Percentiles rank a stretch among this genome's conserved stretches.
phyloP scores from a whole-genome alignment of 2,888 invertebrate genomes.

The Cerceris ruficornis region DNA sequence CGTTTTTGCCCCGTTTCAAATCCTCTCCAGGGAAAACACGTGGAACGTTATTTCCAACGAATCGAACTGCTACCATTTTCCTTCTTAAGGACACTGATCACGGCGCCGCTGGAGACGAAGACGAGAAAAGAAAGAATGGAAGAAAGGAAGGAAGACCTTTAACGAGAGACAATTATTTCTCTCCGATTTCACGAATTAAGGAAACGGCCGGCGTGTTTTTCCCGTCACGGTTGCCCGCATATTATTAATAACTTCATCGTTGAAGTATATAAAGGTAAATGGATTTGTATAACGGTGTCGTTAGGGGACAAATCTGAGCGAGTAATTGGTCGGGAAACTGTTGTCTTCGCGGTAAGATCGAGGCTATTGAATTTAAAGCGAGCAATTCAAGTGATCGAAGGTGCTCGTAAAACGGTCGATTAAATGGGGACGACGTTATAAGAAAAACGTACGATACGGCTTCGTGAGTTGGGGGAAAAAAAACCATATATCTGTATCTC shows the following conservation, averaged over 20 bases:
- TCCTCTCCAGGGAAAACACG: not conserved
- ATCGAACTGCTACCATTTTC: not conserved
- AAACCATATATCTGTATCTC: not conserved
- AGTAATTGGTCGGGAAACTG: slow-evolving; percentile 46
- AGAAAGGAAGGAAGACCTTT: not conserved
- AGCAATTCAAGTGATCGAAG: slow-evolving; percentile 46
- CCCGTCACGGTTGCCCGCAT: not conserved
- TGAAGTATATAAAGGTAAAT: not conserved
- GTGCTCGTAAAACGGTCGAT: slow-evolving; percentile 42
- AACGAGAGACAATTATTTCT: not conserved
- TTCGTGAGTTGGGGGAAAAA: slow-evolving; percentile 13
- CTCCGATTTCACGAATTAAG: not conserved
- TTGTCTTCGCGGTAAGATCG: slow-evolving; percentile 38
- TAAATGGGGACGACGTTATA: slow-evolving; percentile 23
- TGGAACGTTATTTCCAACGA: not conserved
- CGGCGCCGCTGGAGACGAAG: not conserved
- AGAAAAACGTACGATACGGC: slow-evolving; percentile 14
- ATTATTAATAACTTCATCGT: not conserved
- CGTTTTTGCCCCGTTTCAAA: not conserved
- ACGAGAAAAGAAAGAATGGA: not conserved
- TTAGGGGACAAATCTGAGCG: slow-evolving; percentile 19
- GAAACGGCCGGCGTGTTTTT: not conserved
- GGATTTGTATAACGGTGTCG: not conserved
- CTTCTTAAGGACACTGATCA: too few species aligned
- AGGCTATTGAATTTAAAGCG: slow-evolving; percentile 52